Conservation (phyloP, 2,888 invertebrate genomes). For the Pegoplata infirma region DNA sequence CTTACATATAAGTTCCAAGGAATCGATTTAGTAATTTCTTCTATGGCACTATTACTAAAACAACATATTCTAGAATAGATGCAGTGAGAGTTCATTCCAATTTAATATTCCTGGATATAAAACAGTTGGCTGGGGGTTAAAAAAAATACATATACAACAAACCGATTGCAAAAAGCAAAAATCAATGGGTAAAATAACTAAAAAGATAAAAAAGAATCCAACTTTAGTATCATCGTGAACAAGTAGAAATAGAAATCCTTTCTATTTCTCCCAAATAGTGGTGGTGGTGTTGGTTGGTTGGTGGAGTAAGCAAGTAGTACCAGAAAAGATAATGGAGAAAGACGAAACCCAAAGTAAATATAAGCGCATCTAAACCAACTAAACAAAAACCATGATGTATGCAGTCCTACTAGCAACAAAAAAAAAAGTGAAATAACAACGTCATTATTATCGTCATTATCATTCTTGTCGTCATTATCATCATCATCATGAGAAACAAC, state of each 20-base stretch:
- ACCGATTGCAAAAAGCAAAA: slow-evolving; percentile 42
- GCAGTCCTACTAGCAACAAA: slow-evolving; percentile 14
- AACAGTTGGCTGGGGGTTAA: neutral
- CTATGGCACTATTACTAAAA: too few relatives aligned
- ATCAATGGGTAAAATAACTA: slow-evolving; percentile 44
- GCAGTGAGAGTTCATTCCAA: too few relatives aligned
- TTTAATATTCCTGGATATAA: too few relatives aligned
- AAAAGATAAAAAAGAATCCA: slow-evolving; percentile 5
- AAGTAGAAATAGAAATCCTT: slow-evolving; percentile 4
- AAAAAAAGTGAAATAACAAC: slow-evolving; percentile 23
- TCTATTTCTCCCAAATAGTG: neutral
- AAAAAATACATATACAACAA: neutral
- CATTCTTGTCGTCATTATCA: slow-evolving; percentile 13
- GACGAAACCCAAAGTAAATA: slow-evolving; percentile 24
- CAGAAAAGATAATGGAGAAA: slow-evolving; percentile 26
- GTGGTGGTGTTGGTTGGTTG: too few relatives aligned
- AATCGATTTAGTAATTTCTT: too few relatives aligned
- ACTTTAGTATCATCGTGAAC: slow-evolving; percentile 12
- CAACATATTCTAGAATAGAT: too few relatives aligned
- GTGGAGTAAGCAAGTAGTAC: slow-evolving; percentile 14
- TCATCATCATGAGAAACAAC: neutral
- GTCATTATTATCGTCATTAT: slow-evolving; percentile 38
- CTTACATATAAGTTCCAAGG: too few relatives aligned
- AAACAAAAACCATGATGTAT: slow-evolving; percentile 29
- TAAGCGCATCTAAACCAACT: slow-evolving; percentile 46